Evolutionary conservation across 2,113 vertebrate species (phyloP), one percentile per base, ranked within the genome.

Genomic region (Proteles cristata): DNA sequence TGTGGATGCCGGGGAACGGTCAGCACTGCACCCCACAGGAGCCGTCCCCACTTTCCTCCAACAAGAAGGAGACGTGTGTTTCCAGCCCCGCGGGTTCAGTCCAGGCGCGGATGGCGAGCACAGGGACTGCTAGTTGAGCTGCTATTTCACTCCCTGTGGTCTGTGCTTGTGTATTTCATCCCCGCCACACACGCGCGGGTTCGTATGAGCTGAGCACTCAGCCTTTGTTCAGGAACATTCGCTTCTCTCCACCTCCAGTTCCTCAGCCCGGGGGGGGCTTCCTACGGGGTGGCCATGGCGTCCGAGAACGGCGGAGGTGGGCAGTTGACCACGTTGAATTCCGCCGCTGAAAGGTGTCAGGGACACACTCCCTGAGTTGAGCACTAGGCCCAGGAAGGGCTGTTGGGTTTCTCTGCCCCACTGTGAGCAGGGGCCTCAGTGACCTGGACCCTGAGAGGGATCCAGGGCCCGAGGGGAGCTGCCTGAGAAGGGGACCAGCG

Each of bases 101-200:
- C 23, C 55, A 28, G 7, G 5, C 5, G 8, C 4, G 15, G 25
- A 23, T 7, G 21, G 1, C 25, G 23, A 8, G 4, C 25, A 2
- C 53, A 9, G 6, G 5, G 5, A 33, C 16, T 31, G 11, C 58
- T 31, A 19, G 17, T 7, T 15, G n/a, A 31, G n/a, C 63, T 28
- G 3, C 3, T 5, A 4, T 33, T n/a, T 28, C 35, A 55, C 21
- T 71, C 43, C 0, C 28, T 23, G 0, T 25, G 8, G 7, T 61
- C 58, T 23, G 1, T 21, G 21, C 21, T 61, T 8, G 58, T 23
- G 58, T 9, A 7, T 61, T 61, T 61, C 21, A 2, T 61, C 58
- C 23, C 58, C 58, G 3, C 17, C 58, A 9, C 58, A 61, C 8
- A 7, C 58, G 2, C 21, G 8, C 7, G 8, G 8, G 8, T 23